Conservation (phyloP, 2,797 vertebrate genomes). For the Dromococcyx pavoninus region DNA sequence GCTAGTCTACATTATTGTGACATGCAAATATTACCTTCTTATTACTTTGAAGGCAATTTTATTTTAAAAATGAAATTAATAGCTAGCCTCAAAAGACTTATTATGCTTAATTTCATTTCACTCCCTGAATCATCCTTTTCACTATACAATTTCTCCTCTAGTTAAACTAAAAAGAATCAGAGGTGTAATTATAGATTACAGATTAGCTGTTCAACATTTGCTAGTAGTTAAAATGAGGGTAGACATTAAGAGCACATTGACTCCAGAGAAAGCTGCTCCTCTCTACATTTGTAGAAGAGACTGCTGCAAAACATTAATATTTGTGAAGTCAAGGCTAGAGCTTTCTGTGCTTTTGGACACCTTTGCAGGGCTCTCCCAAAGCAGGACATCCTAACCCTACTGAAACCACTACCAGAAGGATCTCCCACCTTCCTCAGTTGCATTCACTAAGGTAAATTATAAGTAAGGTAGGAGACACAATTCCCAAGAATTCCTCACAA, state of each 20-base stretch:
- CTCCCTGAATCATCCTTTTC: conserved; percentile 45
- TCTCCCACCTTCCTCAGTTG: neutral
- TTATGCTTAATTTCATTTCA: conserved; percentile 64
- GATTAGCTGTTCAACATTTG: conserved; percentile 18
- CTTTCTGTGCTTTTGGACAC: neutral
- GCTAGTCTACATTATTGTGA: conserved; percentile 24
- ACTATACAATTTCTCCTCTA: conserved; percentile 42
- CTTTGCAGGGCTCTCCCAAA: neutral
- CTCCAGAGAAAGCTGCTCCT: neutral
- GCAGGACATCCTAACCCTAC: neutral
- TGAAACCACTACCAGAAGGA: neutral
- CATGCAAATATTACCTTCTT: conserved; percentile 20
- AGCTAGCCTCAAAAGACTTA: conserved; percentile 65
- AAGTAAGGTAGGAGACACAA: neutral
- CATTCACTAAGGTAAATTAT: neutral
- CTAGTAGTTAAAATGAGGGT: neutral
- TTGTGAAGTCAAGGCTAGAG: neutral
- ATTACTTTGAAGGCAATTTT: conserved; percentile 64
- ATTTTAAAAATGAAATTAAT: conserved; percentile 72
- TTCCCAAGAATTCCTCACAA: neutral
- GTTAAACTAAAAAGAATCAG: conserved; percentile 43
- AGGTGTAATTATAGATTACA: conserved; percentile 50
- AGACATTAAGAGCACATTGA: neutral
- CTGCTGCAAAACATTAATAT: neutral
- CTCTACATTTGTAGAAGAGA: neutral